Evolutionary conservation across 2,797 vertebrate species (phyloP).

Genomic region (Chiloscyllium punctatum): DNA sequence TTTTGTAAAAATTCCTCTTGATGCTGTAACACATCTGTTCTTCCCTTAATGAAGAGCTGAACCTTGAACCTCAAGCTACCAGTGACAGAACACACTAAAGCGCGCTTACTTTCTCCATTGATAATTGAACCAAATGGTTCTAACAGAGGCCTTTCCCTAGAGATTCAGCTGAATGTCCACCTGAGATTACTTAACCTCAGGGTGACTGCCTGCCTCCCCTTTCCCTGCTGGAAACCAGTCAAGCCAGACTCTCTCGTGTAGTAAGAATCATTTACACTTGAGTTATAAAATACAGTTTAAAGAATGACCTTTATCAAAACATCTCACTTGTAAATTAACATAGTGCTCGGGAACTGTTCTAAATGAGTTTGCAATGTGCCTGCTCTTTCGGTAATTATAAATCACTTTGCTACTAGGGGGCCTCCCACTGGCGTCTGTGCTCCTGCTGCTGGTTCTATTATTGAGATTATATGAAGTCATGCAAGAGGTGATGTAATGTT

Average conservation of each 20-base stretch:
- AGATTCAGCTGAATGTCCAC: neutral
- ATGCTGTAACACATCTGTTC: neutral
- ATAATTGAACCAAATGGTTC: slow-evolving; percentile 5
- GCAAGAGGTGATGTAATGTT: slow-evolving; percentile 29
- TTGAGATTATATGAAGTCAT: slow-evolving; percentile 32
- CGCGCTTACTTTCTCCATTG: neutral
- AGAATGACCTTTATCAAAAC: neutral
- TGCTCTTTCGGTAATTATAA: slow-evolving; percentile 12
- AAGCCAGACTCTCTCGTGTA: neutral
- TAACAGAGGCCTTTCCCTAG: neutral
- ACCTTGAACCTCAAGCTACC: neutral
- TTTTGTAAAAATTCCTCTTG: neutral
- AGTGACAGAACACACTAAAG: neutral
- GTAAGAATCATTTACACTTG: neutral
- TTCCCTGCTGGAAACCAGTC: neutral
- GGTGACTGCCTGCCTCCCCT: neutral
- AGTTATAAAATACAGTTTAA: neutral
- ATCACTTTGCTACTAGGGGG: neutral
- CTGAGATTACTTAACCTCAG: slow-evolving; percentile 22
- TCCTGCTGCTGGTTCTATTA: neutral
- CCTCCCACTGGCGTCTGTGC: neutral
- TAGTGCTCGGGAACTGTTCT: neutral
- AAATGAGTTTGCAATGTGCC: slow-evolving; percentile 1
- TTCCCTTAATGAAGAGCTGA: slow-evolving; percentile 6
- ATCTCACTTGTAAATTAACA: neutral